These are phyloP conservation scores for Circaetus cinerascens DNA, from an alignment of 2,113 vertebrate genomes.

Conservation along the genomic window DNA sequence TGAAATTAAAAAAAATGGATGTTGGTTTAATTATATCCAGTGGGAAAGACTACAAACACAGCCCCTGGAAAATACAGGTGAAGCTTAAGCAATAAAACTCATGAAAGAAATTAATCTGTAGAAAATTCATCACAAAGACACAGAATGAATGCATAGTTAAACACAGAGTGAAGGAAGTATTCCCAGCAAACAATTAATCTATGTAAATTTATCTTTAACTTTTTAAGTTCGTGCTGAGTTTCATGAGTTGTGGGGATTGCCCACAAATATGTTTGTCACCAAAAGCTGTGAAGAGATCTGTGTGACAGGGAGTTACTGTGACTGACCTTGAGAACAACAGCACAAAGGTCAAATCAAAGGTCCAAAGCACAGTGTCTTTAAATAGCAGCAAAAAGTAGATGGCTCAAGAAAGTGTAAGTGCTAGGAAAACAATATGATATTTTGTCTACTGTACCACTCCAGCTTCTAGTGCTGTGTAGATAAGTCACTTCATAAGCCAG, in stretches of 20 bases:
- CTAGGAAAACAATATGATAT: background rate
- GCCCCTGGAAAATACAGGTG: background rate
- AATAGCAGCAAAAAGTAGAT: background rate
- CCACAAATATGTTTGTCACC: background rate
- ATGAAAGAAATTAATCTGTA: background rate
- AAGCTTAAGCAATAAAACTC: background rate
- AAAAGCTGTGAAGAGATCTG: background rate
- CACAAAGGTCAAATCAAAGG: background rate
- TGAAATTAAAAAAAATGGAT: background rate
- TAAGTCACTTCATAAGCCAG: constrained; percentile 37
- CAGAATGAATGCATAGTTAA: background rate
- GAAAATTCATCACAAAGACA: background rate
- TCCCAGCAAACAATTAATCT: background rate
- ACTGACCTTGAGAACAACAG: background rate
- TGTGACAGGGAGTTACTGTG: background rate
- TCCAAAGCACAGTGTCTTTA: background rate
- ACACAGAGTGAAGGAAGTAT: background rate
- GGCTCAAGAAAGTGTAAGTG: background rate
- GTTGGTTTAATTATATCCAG: background rate
- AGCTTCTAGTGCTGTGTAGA: background rate
- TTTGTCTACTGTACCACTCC: constrained; percentile 8
- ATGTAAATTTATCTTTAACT: background rate
- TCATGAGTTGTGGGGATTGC: background rate
- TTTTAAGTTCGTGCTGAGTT: background rate
- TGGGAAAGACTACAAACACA: background rate